Conservation (phyloP, 2,113 vertebrate genomes). For the Hyperopisus bebe region DNA sequence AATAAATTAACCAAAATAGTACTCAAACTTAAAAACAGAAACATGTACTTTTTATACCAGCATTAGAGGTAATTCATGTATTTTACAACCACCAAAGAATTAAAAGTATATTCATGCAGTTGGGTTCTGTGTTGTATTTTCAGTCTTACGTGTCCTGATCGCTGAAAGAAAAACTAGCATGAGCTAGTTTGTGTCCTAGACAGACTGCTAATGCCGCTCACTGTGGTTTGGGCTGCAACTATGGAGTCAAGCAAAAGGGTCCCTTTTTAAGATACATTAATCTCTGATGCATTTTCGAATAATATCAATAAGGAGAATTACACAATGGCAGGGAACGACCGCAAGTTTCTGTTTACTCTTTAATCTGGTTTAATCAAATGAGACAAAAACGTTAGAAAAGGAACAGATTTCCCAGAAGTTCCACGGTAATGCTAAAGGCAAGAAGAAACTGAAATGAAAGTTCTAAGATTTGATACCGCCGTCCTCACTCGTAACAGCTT, state of each 20-base stretch:
- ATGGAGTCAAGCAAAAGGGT: neutral
- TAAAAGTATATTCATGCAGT: neutral
- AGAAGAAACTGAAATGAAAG: neutral
- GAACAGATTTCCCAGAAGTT: neutral
- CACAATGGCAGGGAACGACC: neutral
- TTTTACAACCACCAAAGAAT: neutral
- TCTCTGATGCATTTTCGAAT: neutral
- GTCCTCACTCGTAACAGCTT: neutral
- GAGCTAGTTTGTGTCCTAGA: neutral
- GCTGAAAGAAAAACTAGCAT: neutral
- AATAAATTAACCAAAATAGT: neutral
- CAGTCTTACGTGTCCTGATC: neutral
- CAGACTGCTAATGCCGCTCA: neutral
- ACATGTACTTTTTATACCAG: neutral
- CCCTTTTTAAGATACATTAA: neutral
- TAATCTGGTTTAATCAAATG: neutral
- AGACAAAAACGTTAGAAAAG: neutral
- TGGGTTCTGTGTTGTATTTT: neutral
- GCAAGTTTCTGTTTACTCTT: neutral
- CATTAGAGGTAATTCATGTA: neutral
- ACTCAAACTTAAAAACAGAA: neutral
- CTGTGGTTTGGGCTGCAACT: neutral
- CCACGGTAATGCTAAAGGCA: neutral
- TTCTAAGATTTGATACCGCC: neutral
- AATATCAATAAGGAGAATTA: neutral